A percentile compares a stretch with the other conserved stretches of the same genome.
Evolutionary conservation across 2,888 invertebrate species (phyloP).

Genomic region (Timandra comae): DNA sequence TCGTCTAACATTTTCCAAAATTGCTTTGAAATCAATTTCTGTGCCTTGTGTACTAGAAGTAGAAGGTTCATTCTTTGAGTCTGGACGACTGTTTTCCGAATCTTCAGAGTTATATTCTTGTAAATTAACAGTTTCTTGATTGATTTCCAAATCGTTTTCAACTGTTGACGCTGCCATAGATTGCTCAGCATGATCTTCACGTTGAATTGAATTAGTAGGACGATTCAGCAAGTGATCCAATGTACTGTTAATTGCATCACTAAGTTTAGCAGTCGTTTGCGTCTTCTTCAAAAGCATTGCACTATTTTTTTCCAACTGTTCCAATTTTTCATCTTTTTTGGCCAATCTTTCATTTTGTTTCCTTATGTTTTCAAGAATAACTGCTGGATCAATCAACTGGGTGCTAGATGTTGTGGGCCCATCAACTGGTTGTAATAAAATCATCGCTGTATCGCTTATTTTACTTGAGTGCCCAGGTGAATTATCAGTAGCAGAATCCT

Average conservation of each 20-base stretch:
- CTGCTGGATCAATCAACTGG: conserved; percentile 33
- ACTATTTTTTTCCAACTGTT: conserved; percentile 33
- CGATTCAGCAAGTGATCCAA: conserved; percentile 31
- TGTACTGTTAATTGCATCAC: conserved; percentile 30
- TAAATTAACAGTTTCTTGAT: no score
- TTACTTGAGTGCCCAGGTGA: neutral
- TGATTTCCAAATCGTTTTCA: no score
- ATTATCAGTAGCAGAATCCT: conserved; percentile 25
- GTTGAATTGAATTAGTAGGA: conserved; percentile 4
- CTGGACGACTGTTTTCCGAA: no score
- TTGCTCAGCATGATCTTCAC: conserved; percentile 3
- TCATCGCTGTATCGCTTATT: conserved; percentile 2
- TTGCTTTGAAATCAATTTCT: conserved; percentile 27
- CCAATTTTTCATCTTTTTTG: conserved; percentile 35
- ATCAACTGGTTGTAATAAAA: no score
- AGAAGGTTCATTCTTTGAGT: no score
- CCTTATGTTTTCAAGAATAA: conserved; percentile 38
- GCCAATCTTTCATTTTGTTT: conserved; percentile 34
- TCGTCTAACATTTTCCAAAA: conserved; percentile 32
- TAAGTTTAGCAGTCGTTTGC: conserved; percentile 26
- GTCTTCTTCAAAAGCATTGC: conserved; percentile 28
- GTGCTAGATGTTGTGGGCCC: no score
- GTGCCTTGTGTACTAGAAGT: no score
- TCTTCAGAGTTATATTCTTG: no score
- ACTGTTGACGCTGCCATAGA: no score